phyloP scores from a whole-genome alignment of 2,888 invertebrate species.

The Antheraea assamensis region DNA sequence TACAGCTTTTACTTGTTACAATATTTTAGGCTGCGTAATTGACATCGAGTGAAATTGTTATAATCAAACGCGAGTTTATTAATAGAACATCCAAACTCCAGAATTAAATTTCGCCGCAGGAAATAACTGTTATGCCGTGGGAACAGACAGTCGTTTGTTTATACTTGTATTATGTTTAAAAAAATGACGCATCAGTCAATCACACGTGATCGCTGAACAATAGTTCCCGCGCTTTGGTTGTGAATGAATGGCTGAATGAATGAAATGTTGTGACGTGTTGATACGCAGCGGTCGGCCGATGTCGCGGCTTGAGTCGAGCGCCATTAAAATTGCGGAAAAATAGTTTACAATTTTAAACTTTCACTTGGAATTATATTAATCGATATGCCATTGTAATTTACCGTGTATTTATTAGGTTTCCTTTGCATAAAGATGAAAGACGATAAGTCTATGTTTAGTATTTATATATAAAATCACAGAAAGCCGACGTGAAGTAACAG shows the following conservation, averaged over 20 bases:
- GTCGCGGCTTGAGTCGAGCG: slow-evolving; percentile 37
- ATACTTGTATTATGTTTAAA: slow-evolving; percentile 12
- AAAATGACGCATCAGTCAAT: slow-evolving; percentile 36
- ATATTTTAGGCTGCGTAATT: no score
- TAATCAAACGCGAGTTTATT: no score
- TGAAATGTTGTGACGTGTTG: slow-evolving; percentile 36
- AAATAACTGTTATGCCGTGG: slow-evolving; percentile 28
- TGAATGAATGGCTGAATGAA: slow-evolving; percentile 50
- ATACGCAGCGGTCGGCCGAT: slow-evolving; percentile 48
- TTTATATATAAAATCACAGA: no score
- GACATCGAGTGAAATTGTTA: no score
- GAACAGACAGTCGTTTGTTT: slow-evolving; percentile 15
- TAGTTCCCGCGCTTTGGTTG: slow-evolving; percentile 46
- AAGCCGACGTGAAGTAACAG: no score
- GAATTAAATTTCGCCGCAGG: slow-evolving; percentile 3
- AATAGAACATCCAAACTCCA: no score
- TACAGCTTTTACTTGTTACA: no score
- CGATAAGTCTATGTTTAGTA: no score
- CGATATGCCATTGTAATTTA: no score
- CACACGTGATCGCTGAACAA: slow-evolving; percentile 35
- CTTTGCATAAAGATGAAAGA: no score
- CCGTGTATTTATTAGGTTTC: no score
- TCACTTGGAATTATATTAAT: no score
- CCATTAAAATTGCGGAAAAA: background rate
- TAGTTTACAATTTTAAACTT: background rate